Evolutionary conservation across 2,888 invertebrate species (phyloP).

Genomic region (Ennomos fuscantarius): DNA sequence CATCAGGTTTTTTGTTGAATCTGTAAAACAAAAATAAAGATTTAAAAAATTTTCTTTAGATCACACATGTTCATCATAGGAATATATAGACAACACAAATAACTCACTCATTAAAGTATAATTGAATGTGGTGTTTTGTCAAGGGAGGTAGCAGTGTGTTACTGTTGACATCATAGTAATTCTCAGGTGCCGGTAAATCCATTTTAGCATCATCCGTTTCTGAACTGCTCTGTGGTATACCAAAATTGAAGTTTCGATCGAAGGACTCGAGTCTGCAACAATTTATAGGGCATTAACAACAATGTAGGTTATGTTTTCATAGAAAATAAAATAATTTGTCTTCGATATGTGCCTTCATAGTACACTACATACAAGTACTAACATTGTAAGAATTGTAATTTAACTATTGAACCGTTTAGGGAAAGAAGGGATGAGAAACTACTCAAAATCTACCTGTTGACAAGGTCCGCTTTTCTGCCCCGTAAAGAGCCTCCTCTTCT

Average conservation of each 20-base stretch:
- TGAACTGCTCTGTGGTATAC: constrained; percentile 11
- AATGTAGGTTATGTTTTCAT: neutral
- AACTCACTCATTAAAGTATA: constrained; percentile 11
- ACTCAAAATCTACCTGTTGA: neutral
- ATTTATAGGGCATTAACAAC: neutral
- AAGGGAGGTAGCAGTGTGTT: constrained; percentile 10
- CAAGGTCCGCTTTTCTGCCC: neutral
- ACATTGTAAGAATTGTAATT: neutral
- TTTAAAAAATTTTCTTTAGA: neutral
- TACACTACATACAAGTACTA: no score
- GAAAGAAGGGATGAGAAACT: neutral
- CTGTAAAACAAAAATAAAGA: neutral
- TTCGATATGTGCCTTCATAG: no score
- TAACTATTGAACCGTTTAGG: neutral
- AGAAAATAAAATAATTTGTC: neutral
- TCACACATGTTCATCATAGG: neutral
- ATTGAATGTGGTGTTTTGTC: constrained; percentile 13
- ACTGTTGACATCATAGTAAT: constrained; percentile 12
- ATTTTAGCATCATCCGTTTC: constrained; percentile 10
- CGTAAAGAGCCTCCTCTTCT: neutral
- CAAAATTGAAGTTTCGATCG: constrained; percentile 8
- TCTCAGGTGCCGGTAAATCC: constrained; percentile 6
- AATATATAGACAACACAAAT: neutral
- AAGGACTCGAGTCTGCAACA: neutral
- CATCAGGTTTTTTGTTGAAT: constrained; percentile 1